Conservation (phyloP, 2,113 vertebrate genomes). For the Platichthys flesus region DNA sequence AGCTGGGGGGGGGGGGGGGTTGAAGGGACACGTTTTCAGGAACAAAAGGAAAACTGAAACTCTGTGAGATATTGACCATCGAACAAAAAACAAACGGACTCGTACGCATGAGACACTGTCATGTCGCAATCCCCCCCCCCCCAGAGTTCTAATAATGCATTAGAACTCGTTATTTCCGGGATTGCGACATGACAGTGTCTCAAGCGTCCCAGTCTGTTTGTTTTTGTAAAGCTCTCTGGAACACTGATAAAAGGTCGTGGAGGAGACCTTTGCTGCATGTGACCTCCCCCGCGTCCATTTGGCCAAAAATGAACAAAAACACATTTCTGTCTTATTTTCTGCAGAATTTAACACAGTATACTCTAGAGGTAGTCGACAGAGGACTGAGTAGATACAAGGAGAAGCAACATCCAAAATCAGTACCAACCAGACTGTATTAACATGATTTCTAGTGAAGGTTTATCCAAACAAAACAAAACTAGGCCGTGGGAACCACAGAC, state of each 20-base stretch:
- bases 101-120: too few relatives aligned
- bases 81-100: background rate
- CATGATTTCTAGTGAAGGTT: slow-evolving; percentile 9
- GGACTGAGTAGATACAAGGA: background rate
- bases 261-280: slow-evolving; percentile 20
- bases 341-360: background rate
- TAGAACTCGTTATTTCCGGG: too few relatives aligned
- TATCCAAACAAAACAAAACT: slow-evolving; percentile 39
- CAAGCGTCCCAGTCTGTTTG: slow-evolving; percentile 28
- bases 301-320: slow-evolving; percentile 4
- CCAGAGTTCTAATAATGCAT: background rate
- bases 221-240: slow-evolving; percentile 33
- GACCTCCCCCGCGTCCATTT: slow-evolving; percentile 14
- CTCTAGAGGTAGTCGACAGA: background rate
- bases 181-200: background rate
- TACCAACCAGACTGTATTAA: slow-evolving; percentile 1
- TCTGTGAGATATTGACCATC: background rate
- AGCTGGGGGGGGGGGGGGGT: background rate
- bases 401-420: background rate
- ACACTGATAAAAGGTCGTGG: slow-evolving; percentile 38
- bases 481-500: slow-evolving; percentile 66
- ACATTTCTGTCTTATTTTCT: slow-evolving; percentile 5
- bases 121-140: too few relatives aligned
- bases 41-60: background rate
- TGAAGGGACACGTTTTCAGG: background rate